Conservation (phyloP, 2,797 vertebrate species). For the Pelodytes ibericus region DNA sequence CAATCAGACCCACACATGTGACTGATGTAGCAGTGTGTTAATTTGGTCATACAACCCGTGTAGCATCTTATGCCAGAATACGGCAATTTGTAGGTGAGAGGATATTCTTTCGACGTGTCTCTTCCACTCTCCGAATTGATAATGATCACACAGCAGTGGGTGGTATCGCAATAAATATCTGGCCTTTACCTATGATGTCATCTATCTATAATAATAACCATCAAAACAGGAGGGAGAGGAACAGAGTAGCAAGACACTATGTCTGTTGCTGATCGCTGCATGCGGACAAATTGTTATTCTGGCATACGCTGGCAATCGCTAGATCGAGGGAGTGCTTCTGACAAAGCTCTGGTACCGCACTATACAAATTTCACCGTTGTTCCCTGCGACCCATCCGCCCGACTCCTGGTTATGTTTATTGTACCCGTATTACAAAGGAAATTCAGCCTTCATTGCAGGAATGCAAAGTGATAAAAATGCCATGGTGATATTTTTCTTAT, state of each 20-base stretch:
- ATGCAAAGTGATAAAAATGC: slow-evolving; percentile 35
- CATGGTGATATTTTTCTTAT: slow-evolving; percentile 33
- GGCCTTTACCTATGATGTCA: slow-evolving; percentile 1
- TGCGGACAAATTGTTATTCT: no score
- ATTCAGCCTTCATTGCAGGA: slow-evolving; percentile 21
- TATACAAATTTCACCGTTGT: not conserved
- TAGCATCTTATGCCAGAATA: not conserved
- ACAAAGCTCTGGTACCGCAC: not conserved
- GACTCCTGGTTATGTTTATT: slow-evolving; percentile 38
- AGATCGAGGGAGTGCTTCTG: no score
- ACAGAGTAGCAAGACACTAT: no score
- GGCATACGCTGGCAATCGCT: no score
- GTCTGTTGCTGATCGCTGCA: no score
- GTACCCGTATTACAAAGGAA: slow-evolving; percentile 29
- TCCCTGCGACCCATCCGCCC: slow-evolving; percentile 6
- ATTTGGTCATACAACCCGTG: slow-evolving; percentile 8
- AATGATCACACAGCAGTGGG: slow-evolving; percentile 4
- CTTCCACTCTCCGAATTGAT: slow-evolving; percentile 29
- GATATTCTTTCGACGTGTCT: slow-evolving; percentile 25
- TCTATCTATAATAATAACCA: slow-evolving; percentile 26
- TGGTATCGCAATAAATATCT: slow-evolving; percentile 10
- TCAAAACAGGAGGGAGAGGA: not conserved
- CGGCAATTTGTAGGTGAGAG: slow-evolving; percentile 8
- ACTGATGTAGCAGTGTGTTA: slow-evolving; percentile 23
- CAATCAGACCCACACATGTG: no score